These are phyloP conservation scores for Heliornis fulica DNA, from an alignment of 2,113 vertebrate species.

Conservation along the genomic window DNA sequence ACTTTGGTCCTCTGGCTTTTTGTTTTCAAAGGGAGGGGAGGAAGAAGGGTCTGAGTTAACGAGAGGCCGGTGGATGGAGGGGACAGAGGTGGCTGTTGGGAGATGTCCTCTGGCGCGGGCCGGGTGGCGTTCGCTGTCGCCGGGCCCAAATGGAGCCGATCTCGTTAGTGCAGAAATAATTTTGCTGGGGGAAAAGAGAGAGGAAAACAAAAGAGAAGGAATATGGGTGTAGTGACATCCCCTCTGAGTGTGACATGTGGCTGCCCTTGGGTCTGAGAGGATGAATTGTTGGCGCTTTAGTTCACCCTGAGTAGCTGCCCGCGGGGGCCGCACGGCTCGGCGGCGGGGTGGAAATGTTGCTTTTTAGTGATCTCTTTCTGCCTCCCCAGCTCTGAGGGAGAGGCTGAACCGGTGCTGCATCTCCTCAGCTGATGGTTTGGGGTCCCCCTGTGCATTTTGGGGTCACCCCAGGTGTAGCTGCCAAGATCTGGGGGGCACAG, in stretches of 20 bases:
- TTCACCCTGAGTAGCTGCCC: neutral
- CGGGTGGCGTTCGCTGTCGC: accelerated
- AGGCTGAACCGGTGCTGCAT: accelerated
- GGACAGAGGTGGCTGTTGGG: neutral
- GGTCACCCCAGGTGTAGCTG: neutral
- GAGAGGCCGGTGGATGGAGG: neutral
- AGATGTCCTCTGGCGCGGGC: neutral
- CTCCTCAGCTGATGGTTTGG: neutral
- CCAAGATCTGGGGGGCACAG: accelerated
- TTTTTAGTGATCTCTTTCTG: neutral
- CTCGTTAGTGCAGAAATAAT: conserved; percentile 8
- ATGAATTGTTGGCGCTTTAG: neutral
- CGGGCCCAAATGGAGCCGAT: neutral
- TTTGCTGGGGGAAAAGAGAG: neutral
- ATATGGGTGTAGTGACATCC: neutral
- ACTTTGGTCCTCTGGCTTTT: neutral
- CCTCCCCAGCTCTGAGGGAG: neutral
- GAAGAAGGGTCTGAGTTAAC: neutral
- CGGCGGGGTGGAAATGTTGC: accelerated
- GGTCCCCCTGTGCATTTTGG: neutral
- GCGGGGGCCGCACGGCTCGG: accelerated
- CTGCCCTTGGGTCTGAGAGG: neutral
- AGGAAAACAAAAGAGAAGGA: neutral
- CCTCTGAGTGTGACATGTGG: neutral
- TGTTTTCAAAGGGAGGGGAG: neutral